Percentiles rank a stretch among this genome's conserved stretches.
These are phyloP conservation scores for Spodoptera litura DNA, from an alignment of 1,140 invertebrate genomes.

Conservation along the genomic window DNA sequence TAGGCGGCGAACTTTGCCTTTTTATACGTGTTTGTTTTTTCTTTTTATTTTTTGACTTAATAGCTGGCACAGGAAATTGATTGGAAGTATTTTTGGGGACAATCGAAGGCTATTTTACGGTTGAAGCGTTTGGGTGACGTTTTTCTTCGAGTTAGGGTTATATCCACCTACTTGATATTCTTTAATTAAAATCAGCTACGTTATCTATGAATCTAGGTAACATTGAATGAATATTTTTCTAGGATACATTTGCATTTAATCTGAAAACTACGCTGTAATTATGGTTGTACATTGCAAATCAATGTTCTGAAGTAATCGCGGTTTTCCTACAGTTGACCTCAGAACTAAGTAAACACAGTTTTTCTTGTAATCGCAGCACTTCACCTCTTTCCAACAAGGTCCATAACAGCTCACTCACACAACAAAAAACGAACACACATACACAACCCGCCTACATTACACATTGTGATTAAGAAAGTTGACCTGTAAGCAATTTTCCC, in stretches of 20 bases:
- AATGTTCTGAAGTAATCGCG: neutral
- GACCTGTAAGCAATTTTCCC: constrained; percentile 64
- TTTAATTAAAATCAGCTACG: neutral
- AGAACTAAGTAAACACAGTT: neutral
- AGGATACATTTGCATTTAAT: no score
- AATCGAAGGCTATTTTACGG: constrained; percentile 74
- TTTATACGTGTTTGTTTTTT: constrained; percentile 65
- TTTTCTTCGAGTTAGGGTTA: neutral
- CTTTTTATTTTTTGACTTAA: constrained; percentile 68
- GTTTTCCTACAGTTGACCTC: neutral
- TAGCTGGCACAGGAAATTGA: constrained; percentile 79
- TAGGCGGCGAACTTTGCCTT: constrained; percentile 67
- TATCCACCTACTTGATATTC: neutral
- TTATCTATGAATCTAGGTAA: neutral
- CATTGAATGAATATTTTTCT: no score
- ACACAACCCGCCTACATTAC: constrained; percentile 23
- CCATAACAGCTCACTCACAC: constrained; percentile 1
- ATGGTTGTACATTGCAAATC: neutral
- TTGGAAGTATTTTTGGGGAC: constrained; percentile 64
- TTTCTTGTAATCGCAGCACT: constrained; percentile 4
- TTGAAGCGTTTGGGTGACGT: constrained; percentile 37
- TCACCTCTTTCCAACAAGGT: constrained; percentile 27
- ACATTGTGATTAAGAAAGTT: constrained; percentile 66
- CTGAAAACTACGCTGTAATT: no score
- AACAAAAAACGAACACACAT: constrained; percentile 15